Evolutionary conservation across 2,797 vertebrate species (phyloP), one percentile per base, ranked within the genome.

Genomic region (Hypotaenidia okinawae): DNA sequence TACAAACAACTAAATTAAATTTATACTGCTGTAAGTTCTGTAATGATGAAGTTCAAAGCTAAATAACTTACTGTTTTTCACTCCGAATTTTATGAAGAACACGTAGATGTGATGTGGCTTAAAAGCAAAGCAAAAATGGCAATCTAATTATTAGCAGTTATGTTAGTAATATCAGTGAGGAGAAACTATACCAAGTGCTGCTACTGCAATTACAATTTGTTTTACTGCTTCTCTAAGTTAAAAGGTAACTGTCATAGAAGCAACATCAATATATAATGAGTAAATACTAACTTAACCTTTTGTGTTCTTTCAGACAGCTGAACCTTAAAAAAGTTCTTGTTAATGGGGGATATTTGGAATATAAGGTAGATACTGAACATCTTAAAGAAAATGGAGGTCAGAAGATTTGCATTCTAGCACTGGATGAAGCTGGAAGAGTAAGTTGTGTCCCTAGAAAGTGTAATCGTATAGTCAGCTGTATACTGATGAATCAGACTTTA

Each of bases 321-420:
- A 99, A 99, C 95, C 98, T 99, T 95, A 99, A 98, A 97, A 99
- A 99, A 94, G 98, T 99, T 94, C 97, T 99, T 94, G 98, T 99
- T 58, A 99, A 97, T 77, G 99, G 99, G 7, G 99, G 99, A 37
- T 97, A 95, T 96, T 98, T 99, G 96, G 99, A 99, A 94, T 98
- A 99, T 92, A 98, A 98, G 21, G 98, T 99, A 76, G 98, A 98
- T 96, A 98, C 99, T 35, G 98, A 99, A 95, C 96, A 99, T 91
- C 98, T 99, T 55, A 97, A 98, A 52, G 99, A 99, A 94, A 98
- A 98, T 63, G 98, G 98, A 35, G 99, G 98, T 78, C 98, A 99
- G 81, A 99, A 99, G 95, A 98, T 99, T 82, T 97, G 98, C 84
- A 97, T 99, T 93, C 97, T 99, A 96, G 98, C 98, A 1, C 96